A percentile compares a stretch with the other conserved stretches of the same genome.
Evolutionary conservation across 2,797 vertebrate genomes (phyloP).

Genomic region (Strix occidentalis): DNA sequence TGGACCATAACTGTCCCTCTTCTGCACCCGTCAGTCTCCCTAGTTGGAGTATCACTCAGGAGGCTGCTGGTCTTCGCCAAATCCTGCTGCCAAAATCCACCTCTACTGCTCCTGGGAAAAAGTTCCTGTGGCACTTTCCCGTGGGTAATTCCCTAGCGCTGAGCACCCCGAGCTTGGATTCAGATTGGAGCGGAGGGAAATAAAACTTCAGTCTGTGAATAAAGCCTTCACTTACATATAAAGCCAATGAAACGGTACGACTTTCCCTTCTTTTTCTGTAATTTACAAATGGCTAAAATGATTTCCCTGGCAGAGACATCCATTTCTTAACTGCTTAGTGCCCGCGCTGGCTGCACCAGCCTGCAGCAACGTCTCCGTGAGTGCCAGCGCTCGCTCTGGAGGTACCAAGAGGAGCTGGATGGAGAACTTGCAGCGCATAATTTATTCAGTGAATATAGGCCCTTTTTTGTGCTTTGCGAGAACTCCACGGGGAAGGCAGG

Average conservation of each 20-base stretch:
- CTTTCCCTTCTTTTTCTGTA: neutral
- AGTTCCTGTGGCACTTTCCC: neutral
- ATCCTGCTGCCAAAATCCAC: neutral
- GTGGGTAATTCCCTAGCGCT: fast-evolving
- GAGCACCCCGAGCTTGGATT: neutral
- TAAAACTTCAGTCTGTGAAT: neutral
- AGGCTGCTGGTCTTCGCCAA: neutral
- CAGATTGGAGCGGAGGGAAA: neutral
- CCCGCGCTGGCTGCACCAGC: neutral
- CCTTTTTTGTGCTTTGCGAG: neutral
- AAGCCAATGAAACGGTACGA: neutral
- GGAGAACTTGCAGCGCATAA: neutral
- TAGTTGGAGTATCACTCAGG: neutral
- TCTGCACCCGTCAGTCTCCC: neutral
- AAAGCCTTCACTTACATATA: neutral
- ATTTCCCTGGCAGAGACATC: neutral
- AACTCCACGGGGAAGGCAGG: neutral
- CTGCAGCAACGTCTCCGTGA: neutral
- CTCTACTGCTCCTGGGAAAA: neutral
- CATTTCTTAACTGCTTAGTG: neutral
- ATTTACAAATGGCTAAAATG: neutral
- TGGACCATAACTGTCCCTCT: neutral
- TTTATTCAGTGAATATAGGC: neutral
- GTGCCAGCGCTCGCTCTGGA: fast-evolving
- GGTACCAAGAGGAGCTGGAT: neutral